phyloP scores from a whole-genome alignment of 1,140 invertebrate genomes.

The Trinorchestia longiramus region DNA sequence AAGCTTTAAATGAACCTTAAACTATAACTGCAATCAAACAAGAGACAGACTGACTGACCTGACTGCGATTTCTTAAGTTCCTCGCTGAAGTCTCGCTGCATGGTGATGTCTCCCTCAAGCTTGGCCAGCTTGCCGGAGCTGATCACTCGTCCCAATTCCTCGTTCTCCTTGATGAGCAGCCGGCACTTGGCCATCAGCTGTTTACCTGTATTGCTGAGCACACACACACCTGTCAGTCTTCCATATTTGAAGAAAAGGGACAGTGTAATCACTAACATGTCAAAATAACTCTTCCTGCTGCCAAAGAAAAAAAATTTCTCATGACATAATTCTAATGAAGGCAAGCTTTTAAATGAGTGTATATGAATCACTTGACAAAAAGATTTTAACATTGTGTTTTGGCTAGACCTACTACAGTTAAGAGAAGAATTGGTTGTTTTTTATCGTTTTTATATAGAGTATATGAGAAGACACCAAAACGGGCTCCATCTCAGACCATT shows the following conservation, averaged over 20 bases:
- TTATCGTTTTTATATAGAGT: no score
- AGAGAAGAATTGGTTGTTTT: no score
- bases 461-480: no score
- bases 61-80: slow-evolving; percentile 97
- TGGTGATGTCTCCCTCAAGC: slow-evolving; percentile 92
- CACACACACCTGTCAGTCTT: not conserved
- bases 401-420: no score
- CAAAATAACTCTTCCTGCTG: no score
- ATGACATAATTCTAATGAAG: not conserved
- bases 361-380: not conserved
- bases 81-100: slow-evolving; percentile 95
- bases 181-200: slow-evolving; percentile 97
- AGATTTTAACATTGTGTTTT: not conserved
- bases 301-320: not conserved
- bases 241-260: not conserved
- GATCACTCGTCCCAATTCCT: slow-evolving; percentile 95
- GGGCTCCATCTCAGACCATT: no score
- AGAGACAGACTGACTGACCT: slow-evolving; percentile 74
- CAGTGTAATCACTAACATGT: no score
- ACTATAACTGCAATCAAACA: not conserved
- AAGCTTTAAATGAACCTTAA: not conserved
- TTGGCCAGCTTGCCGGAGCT: slow-evolving; percentile 94
- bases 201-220: slow-evolving; percentile 89
- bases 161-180: slow-evolving; percentile 97
- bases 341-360: not conserved